These are phyloP conservation scores for Neotoma lepida DNA, from an alignment of 2,113 vertebrate species.

Conservation along the genomic window DNA sequence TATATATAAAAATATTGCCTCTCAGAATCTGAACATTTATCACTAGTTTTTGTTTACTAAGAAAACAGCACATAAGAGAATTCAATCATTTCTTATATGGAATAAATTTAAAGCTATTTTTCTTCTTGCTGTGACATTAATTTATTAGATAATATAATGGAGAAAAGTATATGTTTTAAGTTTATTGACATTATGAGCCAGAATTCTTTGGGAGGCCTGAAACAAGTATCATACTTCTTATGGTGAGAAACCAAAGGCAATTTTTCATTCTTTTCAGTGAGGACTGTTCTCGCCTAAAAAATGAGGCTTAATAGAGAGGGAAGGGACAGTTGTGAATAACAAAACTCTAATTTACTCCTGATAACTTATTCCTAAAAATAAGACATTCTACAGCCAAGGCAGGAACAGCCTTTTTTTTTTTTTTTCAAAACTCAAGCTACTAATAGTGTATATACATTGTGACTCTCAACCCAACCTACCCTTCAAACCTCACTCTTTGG, in stretches of 20 bases:
- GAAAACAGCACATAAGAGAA: background rate
- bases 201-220: background rate
- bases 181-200: background rate
- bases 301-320: background rate
- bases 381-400: slow-evolving; percentile 13
- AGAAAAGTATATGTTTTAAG: background rate
- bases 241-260: background rate
- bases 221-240: background rate
- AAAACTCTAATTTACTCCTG: background rate
- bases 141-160: slow-evolving; percentile 5
- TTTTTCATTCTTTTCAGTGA: background rate
- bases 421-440: slow-evolving; percentile 32
- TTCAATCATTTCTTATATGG: background rate
- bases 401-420: background rate
- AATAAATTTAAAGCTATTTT: slow-evolving; percentile 6
- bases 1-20: background rate
- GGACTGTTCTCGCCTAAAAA: background rate
- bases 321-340: background rate
- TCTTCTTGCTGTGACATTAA: background rate
- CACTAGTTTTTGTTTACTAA: slow-evolving; percentile 7
- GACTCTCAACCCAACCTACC: background rate
- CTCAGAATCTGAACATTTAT: slow-evolving; percentile 41
- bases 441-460: background rate
- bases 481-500: background rate
- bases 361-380: slow-evolving; percentile 7